Evolutionary conservation across 2,113 vertebrate species (phyloP).

Genomic region (Corythornis madagascariensis): DNA sequence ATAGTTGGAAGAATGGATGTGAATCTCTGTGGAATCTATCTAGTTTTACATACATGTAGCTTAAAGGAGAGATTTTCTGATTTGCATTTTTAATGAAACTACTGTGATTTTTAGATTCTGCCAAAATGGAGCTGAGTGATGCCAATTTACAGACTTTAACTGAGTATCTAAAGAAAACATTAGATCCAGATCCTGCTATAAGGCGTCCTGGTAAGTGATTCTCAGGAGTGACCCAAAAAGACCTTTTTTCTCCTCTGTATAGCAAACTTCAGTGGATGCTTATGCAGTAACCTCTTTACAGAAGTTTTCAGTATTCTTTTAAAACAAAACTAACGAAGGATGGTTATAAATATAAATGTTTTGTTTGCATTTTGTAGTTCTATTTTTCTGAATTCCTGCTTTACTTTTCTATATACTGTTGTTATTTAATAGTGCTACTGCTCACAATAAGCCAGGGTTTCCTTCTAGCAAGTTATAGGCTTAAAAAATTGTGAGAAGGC

Average conservation of each 20-base stretch:
- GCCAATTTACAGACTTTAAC: conserved; percentile 94
- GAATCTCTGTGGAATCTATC: background rate
- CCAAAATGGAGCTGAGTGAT: conserved; percentile 94
- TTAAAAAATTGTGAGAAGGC: background rate
- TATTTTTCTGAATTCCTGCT: background rate
- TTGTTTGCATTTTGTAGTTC: background rate
- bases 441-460: background rate
- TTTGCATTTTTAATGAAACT: background rate
- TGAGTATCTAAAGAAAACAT: conserved; percentile 93
- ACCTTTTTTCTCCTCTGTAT: background rate
- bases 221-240: background rate
- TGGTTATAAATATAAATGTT: background rate
- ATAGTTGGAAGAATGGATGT: background rate
- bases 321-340: background rate
- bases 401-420: background rate
- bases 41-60: background rate
- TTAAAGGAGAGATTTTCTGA: background rate
- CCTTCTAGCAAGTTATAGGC: background rate
- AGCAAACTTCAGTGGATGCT: background rate
- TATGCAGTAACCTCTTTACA: background rate
- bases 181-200: conserved; percentile 92
- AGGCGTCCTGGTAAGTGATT: conserved; percentile 90
- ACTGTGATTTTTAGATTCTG: conserved; percentile 66
- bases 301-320: background rate
- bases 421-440: background rate